Evolutionary conservation across 2,797 vertebrate genomes (phyloP), one percentile per base, ranked within the genome.

Genomic region (Mallotus villosus): DNA sequence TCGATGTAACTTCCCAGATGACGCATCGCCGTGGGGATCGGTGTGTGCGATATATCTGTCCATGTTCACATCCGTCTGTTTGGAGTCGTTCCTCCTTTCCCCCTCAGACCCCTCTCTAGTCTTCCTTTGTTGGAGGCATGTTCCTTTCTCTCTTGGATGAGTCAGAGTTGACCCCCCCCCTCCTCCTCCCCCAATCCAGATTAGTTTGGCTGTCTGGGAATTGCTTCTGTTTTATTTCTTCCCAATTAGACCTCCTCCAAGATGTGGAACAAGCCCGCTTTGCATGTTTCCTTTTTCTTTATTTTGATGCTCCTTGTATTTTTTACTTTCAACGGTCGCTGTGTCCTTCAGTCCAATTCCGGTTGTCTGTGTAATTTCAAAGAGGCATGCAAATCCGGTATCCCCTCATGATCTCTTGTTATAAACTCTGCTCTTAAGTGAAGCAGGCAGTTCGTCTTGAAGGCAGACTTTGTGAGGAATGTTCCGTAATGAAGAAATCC

Each of bases 1-100:
- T 78, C 78, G 55, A 78, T 75, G 55, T 68, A 22, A 55, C 62
- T 55, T 80, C 27, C 59, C 68, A 60, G 68, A 21, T 83, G 67
- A 82, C 22, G 67, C 68, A 71, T 27, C 73, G 72, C 59, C 67
- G 7, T 69, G 67, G 64, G 49, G 2, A 68, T 58, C n/a, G 27
- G 41, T 73, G 63, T 72, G 1, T 76, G 60, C 71, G 66, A 70
- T 58, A 49, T 76, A 80, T 76, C 37, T 76, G 2, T 64, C 34
- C 29, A 64, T 70, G 63, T 58, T 7, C 0, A 63, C 2, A 25
- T 17, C 74, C 64, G 61, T 80, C 74, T 76, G 70, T 64, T 8
- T 78, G 71, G 59, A 58, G 22, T 2, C 66, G 37, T 67, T 59
- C 14, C 27, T 49, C n/a, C 32, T 67, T 14, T 66, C 72, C 62